phyloP scores from a whole-genome alignment of 1,140 invertebrate genomes.

The Drosophila mauritiana region DNA sequence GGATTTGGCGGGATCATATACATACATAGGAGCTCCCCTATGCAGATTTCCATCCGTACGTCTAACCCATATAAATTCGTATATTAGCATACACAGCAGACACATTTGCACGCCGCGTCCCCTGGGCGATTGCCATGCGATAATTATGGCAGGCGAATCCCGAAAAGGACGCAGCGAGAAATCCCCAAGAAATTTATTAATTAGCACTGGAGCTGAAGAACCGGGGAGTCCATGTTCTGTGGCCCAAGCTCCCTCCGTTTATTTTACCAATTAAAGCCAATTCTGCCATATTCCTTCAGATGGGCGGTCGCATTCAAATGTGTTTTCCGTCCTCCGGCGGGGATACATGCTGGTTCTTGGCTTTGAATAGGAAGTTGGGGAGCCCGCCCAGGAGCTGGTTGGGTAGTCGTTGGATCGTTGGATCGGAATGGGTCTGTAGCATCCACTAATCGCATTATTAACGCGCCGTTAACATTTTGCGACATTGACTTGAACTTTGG shows the following conservation, averaged over 20 bases:
- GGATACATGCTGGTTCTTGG: constrained; percentile 28
- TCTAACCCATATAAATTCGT: constrained; percentile 9
- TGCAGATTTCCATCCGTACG: background rate
- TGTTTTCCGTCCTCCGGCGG: constrained; percentile 28
- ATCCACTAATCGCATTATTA: constrained; percentile 78
- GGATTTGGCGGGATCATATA: constrained; percentile 38
- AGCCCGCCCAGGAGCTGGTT: background rate
- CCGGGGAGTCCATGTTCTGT: constrained; percentile 24
- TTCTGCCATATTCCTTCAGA: constrained; percentile 57
- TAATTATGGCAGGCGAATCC: constrained; percentile 42
- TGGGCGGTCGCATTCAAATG: constrained; percentile 54
- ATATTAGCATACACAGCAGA: constrained; percentile 48
- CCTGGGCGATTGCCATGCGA: constrained; percentile 51
- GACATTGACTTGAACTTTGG: constrained; percentile 75
- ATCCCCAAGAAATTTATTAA: constrained; percentile 63
- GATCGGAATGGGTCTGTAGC: constrained; percentile 41
- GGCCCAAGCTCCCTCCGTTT: constrained; percentile 11
- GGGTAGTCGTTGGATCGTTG: constrained; percentile 12
- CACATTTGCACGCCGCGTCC: constrained; percentile 48
- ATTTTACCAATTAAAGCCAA: constrained; percentile 73
- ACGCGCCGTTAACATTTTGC: constrained; percentile 78
- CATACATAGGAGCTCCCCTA: constrained; percentile 1
- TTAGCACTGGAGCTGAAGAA: constrained; percentile 26
- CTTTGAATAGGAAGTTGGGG: background rate
- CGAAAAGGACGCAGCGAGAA: constrained; percentile 39